Percentiles rank a stretch among this genome's conserved stretches.
These are phyloP conservation scores for Akabosia matsudoensis DNA, from an alignment of 1,140 invertebrate species.

Conservation along the genomic window DNA sequence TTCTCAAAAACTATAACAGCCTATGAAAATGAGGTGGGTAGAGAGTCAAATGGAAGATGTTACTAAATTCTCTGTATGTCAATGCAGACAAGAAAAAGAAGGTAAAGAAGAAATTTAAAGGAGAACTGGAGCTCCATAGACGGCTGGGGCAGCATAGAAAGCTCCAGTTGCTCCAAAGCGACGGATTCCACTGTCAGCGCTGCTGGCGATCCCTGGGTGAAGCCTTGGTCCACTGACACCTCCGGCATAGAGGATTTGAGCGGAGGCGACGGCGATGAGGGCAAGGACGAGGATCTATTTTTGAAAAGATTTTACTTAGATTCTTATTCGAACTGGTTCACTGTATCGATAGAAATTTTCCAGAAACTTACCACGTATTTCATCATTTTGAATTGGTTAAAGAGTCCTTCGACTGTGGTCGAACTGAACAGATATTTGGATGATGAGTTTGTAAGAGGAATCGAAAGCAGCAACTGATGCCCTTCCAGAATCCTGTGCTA, in stretches of 20 bases:
- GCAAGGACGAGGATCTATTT: conserved; percentile 25
- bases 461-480: conserved; percentile 1
- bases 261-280: conserved; percentile 12
- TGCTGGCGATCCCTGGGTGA: conserved; percentile 32
- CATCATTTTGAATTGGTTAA: conserved; percentile 12
- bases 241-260: conserved; percentile 23
- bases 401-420: neutral
- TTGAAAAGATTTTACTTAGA: no score
- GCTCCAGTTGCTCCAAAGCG: conserved; percentile 18
- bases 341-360: neutral
- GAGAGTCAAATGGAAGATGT: neutral
- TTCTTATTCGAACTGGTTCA: neutral
- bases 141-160: neutral
- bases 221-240: conserved; percentile 34
- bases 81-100: neutral
- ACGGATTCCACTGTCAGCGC: conserved; percentile 30
- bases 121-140: neutral
- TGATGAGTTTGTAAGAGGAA: neutral
- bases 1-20: conserved; percentile 1
- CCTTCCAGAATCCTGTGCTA: neutral
- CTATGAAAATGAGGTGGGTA: neutral
- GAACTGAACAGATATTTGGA: neutral
- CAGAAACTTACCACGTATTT: conserved; percentile 20
- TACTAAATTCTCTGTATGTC: neutral
- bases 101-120: neutral